A percentile compares a stretch with the other conserved stretches of the same genome.
Conservation (phyloP, 2,888 invertebrate genomes). For the Brenthis ino region DNA sequence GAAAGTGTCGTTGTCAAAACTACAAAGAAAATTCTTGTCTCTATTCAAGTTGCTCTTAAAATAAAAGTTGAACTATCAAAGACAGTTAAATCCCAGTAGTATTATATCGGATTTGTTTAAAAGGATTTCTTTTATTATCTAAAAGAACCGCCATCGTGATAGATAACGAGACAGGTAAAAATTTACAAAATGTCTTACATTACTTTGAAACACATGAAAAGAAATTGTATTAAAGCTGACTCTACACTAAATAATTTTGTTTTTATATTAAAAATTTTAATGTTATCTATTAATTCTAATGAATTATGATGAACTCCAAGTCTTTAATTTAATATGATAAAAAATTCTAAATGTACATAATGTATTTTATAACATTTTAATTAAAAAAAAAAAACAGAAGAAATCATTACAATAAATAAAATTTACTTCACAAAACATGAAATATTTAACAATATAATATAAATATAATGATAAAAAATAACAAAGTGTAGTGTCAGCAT, state of each 20-base stretch:
- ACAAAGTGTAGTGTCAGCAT: constrained; percentile 30
- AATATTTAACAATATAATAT: background rate
- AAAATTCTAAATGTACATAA: background rate
- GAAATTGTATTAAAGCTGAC: constrained; percentile 5
- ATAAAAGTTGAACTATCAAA: constrained; percentile 47
- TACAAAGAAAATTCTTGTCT: background rate
- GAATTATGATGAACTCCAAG: too few species aligned
- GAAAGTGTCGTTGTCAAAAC: background rate
- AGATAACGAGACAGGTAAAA: constrained; percentile 68
- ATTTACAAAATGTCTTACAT: constrained; percentile 56
- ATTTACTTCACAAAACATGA: too few species aligned
- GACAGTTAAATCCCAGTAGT: constrained; percentile 53
- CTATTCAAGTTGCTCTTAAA: constrained; percentile 42
- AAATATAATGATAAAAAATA: too few species aligned
- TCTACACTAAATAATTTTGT: background rate
- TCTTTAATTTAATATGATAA: background rate
- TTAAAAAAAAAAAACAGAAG: background rate
- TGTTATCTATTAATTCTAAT: background rate
- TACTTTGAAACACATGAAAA: constrained; percentile 40
- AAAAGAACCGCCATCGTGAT: constrained; percentile 54
- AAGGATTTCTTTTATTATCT: constrained; percentile 62
- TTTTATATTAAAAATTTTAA: background rate
- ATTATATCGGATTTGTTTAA: constrained; percentile 49
- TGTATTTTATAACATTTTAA: background rate
- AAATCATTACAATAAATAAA: background rate